Percentiles rank a stretch among this genome's conserved stretches.
Conservation (phyloP, 1,140 invertebrate genomes). For the Acromyrmex heyeri region DNA sequence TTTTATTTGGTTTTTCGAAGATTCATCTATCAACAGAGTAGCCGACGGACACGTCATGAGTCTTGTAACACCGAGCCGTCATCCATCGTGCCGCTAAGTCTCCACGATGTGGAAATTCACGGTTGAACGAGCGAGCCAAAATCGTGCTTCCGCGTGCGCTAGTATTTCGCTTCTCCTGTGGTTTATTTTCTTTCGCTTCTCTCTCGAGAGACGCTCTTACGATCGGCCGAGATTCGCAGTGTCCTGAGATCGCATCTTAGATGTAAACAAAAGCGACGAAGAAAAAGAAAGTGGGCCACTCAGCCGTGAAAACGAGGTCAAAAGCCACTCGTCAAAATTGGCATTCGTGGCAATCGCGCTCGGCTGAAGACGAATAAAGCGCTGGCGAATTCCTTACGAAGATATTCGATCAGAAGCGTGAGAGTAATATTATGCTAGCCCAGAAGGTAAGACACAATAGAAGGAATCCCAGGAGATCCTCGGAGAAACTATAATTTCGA, state of each 20-base stretch:
- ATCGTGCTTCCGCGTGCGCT: conserved; percentile 12
- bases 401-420: conserved; percentile 9
- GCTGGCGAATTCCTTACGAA: conserved; percentile 4
- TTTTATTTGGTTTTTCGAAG: background rate
- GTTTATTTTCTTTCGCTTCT: conserved; percentile 26
- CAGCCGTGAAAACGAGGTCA: conserved; percentile 26
- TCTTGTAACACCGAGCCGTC: background rate
- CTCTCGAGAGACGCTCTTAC: background rate
- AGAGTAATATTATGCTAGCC: conserved; percentile 2
- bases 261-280: conserved; percentile 51
- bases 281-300: conserved; percentile 27
- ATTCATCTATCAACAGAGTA: conserved; percentile 14
- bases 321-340: conserved; percentile 48
- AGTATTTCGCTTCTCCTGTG: background rate
- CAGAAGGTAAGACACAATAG: conserved; percentile 13
- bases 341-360: conserved; percentile 15
- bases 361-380: background rate
- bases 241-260: background rate
- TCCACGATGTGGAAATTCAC: conserved; percentile 33
- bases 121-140: conserved; percentile 32
- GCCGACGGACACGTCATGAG: too few species aligned
- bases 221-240: conserved; percentile 15
- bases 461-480: background rate
- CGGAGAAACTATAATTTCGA: background rate
- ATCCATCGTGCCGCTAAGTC: conserved; percentile 42